phyloP scores from a whole-genome alignment of 1,140 invertebrate genomes.

The Micrasema longulum region DNA sequence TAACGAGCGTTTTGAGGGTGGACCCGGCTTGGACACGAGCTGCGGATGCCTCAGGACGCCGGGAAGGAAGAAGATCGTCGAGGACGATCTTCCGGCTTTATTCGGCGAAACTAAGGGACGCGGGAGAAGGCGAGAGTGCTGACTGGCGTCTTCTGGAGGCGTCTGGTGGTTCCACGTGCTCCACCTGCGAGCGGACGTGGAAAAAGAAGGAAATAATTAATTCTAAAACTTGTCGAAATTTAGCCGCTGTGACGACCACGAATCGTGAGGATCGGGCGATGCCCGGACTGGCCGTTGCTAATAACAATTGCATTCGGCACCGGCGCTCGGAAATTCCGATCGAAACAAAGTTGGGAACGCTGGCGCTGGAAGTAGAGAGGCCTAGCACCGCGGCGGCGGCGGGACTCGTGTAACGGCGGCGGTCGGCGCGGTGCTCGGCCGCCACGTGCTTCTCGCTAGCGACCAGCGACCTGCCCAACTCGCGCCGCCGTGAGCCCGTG shows the following conservation, averaged over 20 bases:
- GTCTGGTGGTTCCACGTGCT: too few relatives aligned
- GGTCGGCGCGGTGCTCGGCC: slow-evolving; percentile 59
- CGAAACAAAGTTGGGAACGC: slow-evolving; percentile 1
- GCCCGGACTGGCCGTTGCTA: neutral
- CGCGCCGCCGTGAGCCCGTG: slow-evolving; percentile 58
- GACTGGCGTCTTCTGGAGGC: too few relatives aligned
- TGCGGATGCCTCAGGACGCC: too few relatives aligned
- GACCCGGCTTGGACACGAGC: too few relatives aligned
- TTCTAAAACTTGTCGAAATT: neutral
- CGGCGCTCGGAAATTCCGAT: slow-evolving; percentile 10
- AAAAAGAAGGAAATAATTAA: too few relatives aligned
- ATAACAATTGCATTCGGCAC: neutral
- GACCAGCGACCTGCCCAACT: slow-evolving; percentile 66
- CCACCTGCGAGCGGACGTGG: too few relatives aligned
- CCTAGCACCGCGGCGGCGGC: slow-evolving; percentile 45
- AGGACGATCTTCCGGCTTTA: too few relatives aligned
- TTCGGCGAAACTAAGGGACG: too few relatives aligned
- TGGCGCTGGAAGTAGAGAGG: slow-evolving; percentile 19
- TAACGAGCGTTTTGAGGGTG: too few relatives aligned
- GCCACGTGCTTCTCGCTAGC: slow-evolving; percentile 62
- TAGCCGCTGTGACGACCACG: neutral
- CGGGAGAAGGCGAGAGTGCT: too few relatives aligned
- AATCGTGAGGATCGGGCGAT: neutral
- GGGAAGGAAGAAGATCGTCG: too few relatives aligned
- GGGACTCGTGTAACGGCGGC: slow-evolving; percentile 54